Conservation (phyloP, 2,888 invertebrate genomes). For the Sepioteuthis lessoniana region DNA sequence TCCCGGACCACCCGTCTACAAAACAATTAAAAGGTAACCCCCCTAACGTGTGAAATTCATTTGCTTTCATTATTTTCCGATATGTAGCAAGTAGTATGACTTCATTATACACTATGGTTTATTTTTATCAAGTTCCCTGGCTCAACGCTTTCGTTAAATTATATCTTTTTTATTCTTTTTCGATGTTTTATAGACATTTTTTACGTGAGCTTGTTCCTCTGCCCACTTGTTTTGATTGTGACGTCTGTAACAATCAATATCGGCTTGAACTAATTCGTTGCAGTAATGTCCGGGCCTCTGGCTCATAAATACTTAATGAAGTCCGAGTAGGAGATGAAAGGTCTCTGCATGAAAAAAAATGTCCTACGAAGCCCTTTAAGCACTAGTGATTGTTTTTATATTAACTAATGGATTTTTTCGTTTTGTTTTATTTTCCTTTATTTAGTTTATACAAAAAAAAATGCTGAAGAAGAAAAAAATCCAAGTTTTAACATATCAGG, state of each 20-base stretch:
- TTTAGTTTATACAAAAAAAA: too few species aligned
- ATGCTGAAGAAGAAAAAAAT: too few species aligned
- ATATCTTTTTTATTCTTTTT: background rate
- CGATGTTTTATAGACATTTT: background rate
- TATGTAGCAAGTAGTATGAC: too few species aligned
- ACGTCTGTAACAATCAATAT: background rate
- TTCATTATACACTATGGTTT: too few species aligned
- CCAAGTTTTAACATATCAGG: background rate
- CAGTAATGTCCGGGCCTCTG: background rate
- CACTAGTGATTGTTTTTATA: background rate
- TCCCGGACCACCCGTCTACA: too few species aligned
- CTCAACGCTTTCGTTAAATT: background rate
- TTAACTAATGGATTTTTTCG: background rate
- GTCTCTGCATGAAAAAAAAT: background rate
- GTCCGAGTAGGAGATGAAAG: background rate
- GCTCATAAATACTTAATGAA: slow-evolving; percentile 14
- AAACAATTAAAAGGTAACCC: too few species aligned
- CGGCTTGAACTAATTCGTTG: background rate
- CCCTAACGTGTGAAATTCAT: too few species aligned
- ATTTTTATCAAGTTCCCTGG: background rate
- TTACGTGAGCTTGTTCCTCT: too few species aligned
- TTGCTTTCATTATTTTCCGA: too few species aligned
- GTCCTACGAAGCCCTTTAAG: background rate
- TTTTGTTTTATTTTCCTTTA: too few species aligned
- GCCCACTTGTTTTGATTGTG: background rate